Conservation (phyloP, 2,797 vertebrate species). For the Scarus forsteni region DNA sequence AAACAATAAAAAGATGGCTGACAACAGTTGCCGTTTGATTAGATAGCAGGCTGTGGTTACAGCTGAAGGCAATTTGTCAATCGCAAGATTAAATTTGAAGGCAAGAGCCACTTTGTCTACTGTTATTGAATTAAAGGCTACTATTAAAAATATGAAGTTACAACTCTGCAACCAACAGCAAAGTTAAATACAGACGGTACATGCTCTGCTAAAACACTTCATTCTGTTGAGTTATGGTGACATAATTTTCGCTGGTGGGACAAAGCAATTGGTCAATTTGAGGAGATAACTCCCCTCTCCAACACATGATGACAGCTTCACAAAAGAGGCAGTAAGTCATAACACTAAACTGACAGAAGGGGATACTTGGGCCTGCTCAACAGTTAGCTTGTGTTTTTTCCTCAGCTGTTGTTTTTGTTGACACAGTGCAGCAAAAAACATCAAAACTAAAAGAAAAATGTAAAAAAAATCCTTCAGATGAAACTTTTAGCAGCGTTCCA, state of each 20-base stretch:
- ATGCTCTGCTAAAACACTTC: too few relatives aligned
- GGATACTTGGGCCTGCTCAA: conserved; percentile 17
- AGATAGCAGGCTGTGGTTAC: too few relatives aligned
- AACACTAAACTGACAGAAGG: conserved; percentile 23
- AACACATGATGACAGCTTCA: conserved; percentile 23
- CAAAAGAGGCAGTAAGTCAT: conserved; percentile 15
- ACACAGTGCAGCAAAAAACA: conserved; percentile 19
- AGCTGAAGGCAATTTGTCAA: too few relatives aligned
- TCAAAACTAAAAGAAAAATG: conserved; percentile 6
- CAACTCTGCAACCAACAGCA: too few relatives aligned
- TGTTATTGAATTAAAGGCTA: too few relatives aligned
- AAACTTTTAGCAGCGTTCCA: conserved; percentile 31
- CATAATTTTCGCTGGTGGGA: not conserved
- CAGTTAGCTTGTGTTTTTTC: conserved; percentile 26
- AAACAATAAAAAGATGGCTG: too few relatives aligned
- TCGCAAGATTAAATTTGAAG: too few relatives aligned
- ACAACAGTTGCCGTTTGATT: too few relatives aligned
- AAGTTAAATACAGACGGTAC: too few relatives aligned
- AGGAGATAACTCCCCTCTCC: not conserved
- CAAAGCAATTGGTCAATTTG: conserved; percentile 24
- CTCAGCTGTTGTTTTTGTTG: conserved; percentile 21
- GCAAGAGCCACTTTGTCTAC: too few relatives aligned
- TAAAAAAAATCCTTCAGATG: not conserved
- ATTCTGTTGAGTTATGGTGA: too few relatives aligned
- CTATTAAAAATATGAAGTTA: too few relatives aligned